Base-by-base conservation (phyloP, 2,113 vertebrate genomes). In the Peromyscus californicus region DNA sequence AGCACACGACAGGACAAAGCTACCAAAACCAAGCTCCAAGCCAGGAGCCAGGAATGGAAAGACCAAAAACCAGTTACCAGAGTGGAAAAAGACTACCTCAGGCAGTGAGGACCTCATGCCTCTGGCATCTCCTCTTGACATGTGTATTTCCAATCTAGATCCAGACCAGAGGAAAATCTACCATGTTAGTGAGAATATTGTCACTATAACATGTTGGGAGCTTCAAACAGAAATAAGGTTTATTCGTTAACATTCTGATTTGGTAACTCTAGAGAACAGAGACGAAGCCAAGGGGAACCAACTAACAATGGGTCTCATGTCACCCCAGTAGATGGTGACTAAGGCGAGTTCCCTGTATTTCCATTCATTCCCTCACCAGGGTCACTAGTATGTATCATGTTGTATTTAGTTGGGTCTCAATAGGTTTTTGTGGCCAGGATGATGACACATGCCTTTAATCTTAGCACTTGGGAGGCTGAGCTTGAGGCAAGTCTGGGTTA, bases 191-290 rank as follows among this genome's bases (percentile, higher is more conserved):
- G 45, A 85, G 57, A 65, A 70, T 63, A 63, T 51, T 90, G 80
- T 94, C 59, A 85, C n/a, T 63, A 13, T 26, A n/a, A 80, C 22
- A 54, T 19, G 88, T 33, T 42, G 42, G 36, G 7, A 36, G 0
- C 70, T 94, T 80, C 31, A 88, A 24, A 83, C 69, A 86, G 10
- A 69, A 39, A 76, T 15, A 76, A 13, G 12, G 57, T 88, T 95
- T 89, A 82, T 42, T 95, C 8, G 65, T 54, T 89, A 78, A 72
- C 42, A 51, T 79, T 85, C 92, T 89, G 84, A 61, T 57, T 79
- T 63, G 72, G 82, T 65, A 48, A 48, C 59, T 72, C 5, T 89
- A 57, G 36, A 51, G 83, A 72, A 80, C 12, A 91, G 94, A 61
- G 95, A 82, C 29, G 63, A 79, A 92, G 54, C 45, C 21, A 26